Evolutionary conservation across 1,140 invertebrate genomes (phyloP).

Genomic region (Hestina assimilis): DNA sequence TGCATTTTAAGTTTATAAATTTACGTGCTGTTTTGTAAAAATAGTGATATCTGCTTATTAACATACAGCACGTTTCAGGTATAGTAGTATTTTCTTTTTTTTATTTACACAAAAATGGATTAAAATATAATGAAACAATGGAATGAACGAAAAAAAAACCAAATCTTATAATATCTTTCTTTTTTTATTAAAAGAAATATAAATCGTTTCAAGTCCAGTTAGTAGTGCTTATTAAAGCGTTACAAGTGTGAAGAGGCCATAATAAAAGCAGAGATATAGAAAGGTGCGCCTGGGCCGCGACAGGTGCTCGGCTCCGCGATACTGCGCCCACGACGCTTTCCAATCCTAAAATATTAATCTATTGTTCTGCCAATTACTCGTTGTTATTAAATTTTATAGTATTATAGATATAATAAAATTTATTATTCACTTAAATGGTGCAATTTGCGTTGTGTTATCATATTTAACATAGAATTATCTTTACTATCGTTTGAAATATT

Average conservation of each 20-base stretch:
- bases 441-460: background rate
- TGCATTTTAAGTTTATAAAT: no score
- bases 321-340: conserved; percentile 34
- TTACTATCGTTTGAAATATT: background rate
- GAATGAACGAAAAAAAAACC: no score
- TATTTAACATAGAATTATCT: background rate
- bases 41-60: no score
- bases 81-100: no score
- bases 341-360: conserved; percentile 35
- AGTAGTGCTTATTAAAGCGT: background rate
- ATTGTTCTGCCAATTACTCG: conserved; percentile 39
- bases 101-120: no score
- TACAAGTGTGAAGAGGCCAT: conserved; percentile 3
- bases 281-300: conserved; percentile 21
- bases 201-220: background rate
- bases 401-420: conserved; percentile 14
- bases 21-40: no score
- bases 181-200: no score
- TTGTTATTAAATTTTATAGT: conserved; percentile 26
- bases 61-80: no score
- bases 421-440: background rate
- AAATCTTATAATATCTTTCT: no score
- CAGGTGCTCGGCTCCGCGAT: conserved; percentile 22
- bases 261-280: conserved; percentile 14
- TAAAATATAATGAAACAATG: no score